Conservation (phyloP, 1,140 invertebrate species). For the Cardiocondyla obscurior region DNA sequence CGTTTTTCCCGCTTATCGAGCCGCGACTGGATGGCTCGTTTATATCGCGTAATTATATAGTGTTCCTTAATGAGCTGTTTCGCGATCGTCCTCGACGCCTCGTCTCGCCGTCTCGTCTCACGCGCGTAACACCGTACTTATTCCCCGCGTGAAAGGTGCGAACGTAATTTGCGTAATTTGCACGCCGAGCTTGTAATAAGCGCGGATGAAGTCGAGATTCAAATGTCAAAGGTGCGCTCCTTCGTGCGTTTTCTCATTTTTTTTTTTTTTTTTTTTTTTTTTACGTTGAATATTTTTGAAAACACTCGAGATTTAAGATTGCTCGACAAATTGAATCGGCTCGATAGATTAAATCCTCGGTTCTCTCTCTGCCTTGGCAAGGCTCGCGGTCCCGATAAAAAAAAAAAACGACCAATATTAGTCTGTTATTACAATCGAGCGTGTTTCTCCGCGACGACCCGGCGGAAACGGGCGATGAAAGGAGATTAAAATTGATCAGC, state of each 20-base stretch:
- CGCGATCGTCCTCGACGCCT: conserved; percentile 22
- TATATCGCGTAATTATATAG: conserved; percentile 45
- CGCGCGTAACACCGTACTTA: conserved; percentile 46
- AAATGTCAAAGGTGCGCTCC: neutral
- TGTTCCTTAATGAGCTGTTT: conserved; percentile 46
- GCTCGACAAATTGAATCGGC: neutral
- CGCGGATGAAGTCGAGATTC: neutral
- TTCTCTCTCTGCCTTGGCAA: neutral
- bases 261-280: too few species aligned
- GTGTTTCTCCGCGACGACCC: neutral
- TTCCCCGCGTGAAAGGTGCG: conserved; percentile 27
- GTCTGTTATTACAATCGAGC: neutral
- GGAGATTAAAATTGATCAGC: neutral
- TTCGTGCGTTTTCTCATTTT: neutral
- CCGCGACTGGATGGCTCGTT: conserved; percentile 23
- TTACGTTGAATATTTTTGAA: neutral
- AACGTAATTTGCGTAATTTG: conserved; percentile 48
- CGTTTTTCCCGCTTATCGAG: conserved; percentile 8
- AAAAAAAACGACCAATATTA: neutral
- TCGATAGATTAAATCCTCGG: neutral
- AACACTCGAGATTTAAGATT: neutral
- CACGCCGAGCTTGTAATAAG: conserved; percentile 11
- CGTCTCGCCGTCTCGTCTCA: conserved; percentile 31
- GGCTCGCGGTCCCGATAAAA: neutral
- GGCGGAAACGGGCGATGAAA: neutral